A percentile compares a stretch with the other conserved stretches of the same genome.
Conservation (phyloP, 2,888 invertebrate species). For the Pristionchus exspectatus region DNA sequence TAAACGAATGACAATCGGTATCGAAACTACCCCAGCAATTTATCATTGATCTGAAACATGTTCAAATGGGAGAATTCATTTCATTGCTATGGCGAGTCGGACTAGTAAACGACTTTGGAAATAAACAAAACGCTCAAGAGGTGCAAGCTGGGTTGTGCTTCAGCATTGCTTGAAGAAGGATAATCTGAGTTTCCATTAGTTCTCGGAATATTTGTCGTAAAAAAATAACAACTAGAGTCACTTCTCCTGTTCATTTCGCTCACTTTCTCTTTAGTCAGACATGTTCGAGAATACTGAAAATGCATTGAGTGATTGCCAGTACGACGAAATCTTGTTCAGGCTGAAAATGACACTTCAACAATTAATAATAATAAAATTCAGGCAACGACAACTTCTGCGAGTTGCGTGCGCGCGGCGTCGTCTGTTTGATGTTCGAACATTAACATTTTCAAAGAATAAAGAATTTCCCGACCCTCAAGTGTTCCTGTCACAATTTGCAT, state of each 20-base stretch:
- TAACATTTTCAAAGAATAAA: not conserved
- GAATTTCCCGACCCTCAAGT: not conserved
- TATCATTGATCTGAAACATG: no score
- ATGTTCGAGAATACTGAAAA: no score
- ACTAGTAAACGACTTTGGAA: no score
- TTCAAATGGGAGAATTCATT: not conserved
- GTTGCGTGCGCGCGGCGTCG: slow-evolving; percentile 18
- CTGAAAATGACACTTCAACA: no score
- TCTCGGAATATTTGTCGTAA: no score
- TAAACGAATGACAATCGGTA: not conserved
- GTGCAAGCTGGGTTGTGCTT: not conserved
- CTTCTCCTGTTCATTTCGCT: no score
- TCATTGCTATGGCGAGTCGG: not conserved
- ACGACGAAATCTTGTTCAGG: no score
- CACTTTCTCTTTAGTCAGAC: not conserved
- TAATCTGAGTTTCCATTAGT: not conserved
- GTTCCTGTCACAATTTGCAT: not conserved
- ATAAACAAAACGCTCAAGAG: no score
- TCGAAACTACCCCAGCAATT: not conserved
- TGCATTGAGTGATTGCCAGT: no score
- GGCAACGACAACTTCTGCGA: slow-evolving; percentile 53
- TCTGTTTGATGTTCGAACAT: slow-evolving; percentile 50
- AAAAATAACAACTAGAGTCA: no score
- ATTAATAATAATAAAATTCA: slow-evolving; percentile 27
- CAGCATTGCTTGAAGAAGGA: not conserved